Percentiles rank a stretch among this genome's conserved stretches.
These are phyloP conservation scores for Prenolepis imparis DNA, from an alignment of 2,888 invertebrate genomes.

Conservation along the genomic window DNA sequence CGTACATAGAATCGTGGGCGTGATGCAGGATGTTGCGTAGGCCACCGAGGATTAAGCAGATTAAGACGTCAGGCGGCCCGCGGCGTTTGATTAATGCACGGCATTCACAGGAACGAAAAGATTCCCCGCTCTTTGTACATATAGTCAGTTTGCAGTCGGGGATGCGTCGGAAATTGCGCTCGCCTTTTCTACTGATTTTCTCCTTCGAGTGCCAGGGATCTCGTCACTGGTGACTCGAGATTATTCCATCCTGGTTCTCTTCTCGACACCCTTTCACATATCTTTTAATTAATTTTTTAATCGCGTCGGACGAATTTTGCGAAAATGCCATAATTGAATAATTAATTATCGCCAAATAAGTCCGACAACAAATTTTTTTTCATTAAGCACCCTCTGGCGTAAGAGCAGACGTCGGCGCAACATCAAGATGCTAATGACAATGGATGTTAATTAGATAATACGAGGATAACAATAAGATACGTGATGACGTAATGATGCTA, in stretches of 20 bases:
- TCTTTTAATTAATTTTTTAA: background rate
- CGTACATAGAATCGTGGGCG: conserved; percentile 77
- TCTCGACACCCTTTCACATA: background rate
- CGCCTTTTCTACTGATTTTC: conserved; percentile 60
- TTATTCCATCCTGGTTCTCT: background rate
- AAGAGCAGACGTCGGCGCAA: background rate
- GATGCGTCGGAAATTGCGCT: conserved; percentile 56
- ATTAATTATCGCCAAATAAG: background rate
- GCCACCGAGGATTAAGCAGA: conserved; percentile 84
- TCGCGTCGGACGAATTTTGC: background rate
- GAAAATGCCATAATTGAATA: background rate
- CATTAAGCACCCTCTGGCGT: too few species aligned
- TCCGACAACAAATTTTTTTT: background rate
- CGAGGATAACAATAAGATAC: conserved; percentile 5
- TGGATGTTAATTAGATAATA: background rate
- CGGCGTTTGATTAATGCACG: conserved; percentile 84
- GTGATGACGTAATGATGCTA: background rate
- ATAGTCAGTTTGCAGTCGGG: conserved; percentile 74
- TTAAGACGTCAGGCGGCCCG: conserved; percentile 86
- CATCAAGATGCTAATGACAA: too few species aligned
- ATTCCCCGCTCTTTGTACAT: conserved; percentile 79
- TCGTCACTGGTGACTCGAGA: conserved; percentile 35
- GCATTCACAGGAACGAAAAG: conserved; percentile 84
- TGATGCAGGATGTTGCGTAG: conserved; percentile 80
- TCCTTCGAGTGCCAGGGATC: conserved; percentile 34